phyloP scores from a whole-genome alignment of 2,888 invertebrate genomes.

The Leptopilina myrica region DNA sequence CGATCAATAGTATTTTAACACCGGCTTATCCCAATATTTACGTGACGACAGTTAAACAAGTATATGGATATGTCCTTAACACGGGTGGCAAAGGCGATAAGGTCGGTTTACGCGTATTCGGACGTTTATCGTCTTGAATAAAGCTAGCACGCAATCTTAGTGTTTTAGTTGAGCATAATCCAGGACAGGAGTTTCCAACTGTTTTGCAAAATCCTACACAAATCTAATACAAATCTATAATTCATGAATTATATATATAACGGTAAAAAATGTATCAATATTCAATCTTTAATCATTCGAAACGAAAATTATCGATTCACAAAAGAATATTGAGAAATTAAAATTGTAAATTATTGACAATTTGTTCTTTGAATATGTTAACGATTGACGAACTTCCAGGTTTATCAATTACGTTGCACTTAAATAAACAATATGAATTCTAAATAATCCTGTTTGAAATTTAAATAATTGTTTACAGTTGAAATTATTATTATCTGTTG shows the following conservation, averaged over 20 bases:
- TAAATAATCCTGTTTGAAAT: too few relatives aligned
- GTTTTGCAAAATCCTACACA: not conserved
- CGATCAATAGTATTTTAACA: conserved; percentile 12
- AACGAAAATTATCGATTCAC: too few relatives aligned
- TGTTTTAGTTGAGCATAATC: conserved; percentile 9
- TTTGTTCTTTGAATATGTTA: too few relatives aligned
- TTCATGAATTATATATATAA: not conserved
- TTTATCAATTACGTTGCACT: too few relatives aligned
- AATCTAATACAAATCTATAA: not conserved
- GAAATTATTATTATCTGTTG: too few relatives aligned
- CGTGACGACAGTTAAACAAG: conserved; percentile 18
- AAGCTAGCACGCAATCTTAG: conserved; percentile 29
- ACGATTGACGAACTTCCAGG: too few relatives aligned
- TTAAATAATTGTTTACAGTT: too few relatives aligned
- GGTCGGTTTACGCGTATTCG: conserved; percentile 36
- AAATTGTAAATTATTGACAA: too few relatives aligned
- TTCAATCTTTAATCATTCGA: too few relatives aligned
- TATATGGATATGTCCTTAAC: conserved; percentile 36
- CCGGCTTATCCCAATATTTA: conserved; percentile 19
- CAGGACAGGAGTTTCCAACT: not conserved
- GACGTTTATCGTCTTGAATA: conserved; percentile 34
- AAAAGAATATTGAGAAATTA: too few relatives aligned
- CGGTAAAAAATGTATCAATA: not conserved
- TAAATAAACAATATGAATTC: too few relatives aligned
- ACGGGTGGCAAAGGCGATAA: conserved; percentile 35